phyloP scores from a whole-genome alignment of 1,140 invertebrate species.

The Neocloeon triangulifer region DNA sequence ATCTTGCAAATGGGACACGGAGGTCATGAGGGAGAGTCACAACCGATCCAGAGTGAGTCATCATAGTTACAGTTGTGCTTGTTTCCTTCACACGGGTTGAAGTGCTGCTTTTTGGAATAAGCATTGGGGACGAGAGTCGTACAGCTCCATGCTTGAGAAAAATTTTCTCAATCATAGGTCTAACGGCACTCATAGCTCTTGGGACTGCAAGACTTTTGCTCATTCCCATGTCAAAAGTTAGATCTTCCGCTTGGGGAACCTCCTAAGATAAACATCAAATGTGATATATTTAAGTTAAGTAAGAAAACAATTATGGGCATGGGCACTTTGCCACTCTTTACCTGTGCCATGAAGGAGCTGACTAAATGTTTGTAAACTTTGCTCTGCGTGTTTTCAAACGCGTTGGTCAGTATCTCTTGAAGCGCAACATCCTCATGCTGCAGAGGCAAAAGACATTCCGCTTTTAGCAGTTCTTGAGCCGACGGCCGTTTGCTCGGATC shows the following conservation, averaged over 20 bases:
- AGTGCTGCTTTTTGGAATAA: slow-evolving; percentile 41
- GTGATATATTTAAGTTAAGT: neutral
- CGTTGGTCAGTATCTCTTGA: slow-evolving; percentile 50
- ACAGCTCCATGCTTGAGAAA: slow-evolving; percentile 58
- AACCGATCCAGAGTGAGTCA: slow-evolving; percentile 63
- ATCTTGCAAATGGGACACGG: slow-evolving; percentile 53
- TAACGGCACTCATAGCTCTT: too few species aligned
- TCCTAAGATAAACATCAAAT: slow-evolving; percentile 16
- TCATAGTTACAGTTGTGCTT: slow-evolving; percentile 45
- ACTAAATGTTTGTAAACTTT: slow-evolving; percentile 62
- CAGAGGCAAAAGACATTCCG: slow-evolving; percentile 53
- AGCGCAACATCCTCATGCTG: slow-evolving; percentile 57
- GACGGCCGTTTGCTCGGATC: slow-evolving; percentile 61
- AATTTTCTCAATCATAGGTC: slow-evolving; percentile 28
- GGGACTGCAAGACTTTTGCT: too few species aligned
- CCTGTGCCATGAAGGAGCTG: slow-evolving; percentile 39
- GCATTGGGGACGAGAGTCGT: slow-evolving; percentile 44
- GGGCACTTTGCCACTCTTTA: slow-evolving; percentile 7
- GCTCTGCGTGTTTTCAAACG: slow-evolving; percentile 52
- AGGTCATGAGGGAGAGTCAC: slow-evolving; percentile 42
- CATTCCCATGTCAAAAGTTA: slow-evolving; percentile 55
- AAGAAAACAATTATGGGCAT: neutral
- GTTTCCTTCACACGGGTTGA: slow-evolving; percentile 30
- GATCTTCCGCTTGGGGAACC: slow-evolving; percentile 37
- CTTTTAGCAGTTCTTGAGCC: slow-evolving; percentile 55